Evolutionary conservation across 2,113 vertebrate genomes (phyloP).

Genomic region (Nothobranchius kuhntae): DNA sequence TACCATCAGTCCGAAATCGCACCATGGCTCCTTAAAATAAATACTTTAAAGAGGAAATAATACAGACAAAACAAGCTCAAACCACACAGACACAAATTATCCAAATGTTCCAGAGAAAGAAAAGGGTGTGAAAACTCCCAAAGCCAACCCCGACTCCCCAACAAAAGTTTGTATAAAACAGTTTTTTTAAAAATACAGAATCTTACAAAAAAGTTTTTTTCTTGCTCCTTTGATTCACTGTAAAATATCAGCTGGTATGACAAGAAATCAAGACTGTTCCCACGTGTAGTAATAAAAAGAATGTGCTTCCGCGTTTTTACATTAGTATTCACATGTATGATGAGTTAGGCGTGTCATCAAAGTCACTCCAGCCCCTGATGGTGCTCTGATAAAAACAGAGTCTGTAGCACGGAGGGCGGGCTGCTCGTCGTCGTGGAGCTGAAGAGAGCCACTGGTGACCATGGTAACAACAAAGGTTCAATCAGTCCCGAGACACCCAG

Average conservation of each 20-base stretch:
- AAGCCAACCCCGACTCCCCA: constrained; percentile 69
- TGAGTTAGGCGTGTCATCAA: constrained; percentile 53
- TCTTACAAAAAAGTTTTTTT: constrained; percentile 76
- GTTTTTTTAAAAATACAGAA: constrained; percentile 84
- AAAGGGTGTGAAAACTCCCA: constrained; percentile 67
- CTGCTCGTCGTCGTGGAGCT: constrained; percentile 22
- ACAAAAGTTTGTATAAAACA: constrained; percentile 80
- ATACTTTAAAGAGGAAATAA: constrained; percentile 81
- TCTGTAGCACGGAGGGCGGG: constrained; percentile 38
- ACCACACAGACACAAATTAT: constrained; percentile 71
- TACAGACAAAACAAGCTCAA: constrained; percentile 79
- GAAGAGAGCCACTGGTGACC: constrained; percentile 39
- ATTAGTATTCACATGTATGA: constrained; percentile 77
- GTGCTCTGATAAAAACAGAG: constrained; percentile 8
- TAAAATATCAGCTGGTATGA: constrained; percentile 84
- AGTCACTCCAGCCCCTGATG: constrained; percentile 46
- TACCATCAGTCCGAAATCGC: constrained; percentile 67
- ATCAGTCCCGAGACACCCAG: constrained; percentile 25
- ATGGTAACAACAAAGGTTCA: constrained; percentile 42
- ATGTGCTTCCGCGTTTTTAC: constrained; percentile 81
- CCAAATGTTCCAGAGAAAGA: constrained; percentile 66
- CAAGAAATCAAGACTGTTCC: constrained; percentile 72
- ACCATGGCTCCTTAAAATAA: constrained; percentile 79
- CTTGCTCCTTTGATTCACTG: constrained; percentile 75
- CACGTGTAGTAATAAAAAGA: constrained; percentile 73